Evolutionary conservation across 1,140 invertebrate species (phyloP).

Genomic region (Oreohelix idahoensis): DNA sequence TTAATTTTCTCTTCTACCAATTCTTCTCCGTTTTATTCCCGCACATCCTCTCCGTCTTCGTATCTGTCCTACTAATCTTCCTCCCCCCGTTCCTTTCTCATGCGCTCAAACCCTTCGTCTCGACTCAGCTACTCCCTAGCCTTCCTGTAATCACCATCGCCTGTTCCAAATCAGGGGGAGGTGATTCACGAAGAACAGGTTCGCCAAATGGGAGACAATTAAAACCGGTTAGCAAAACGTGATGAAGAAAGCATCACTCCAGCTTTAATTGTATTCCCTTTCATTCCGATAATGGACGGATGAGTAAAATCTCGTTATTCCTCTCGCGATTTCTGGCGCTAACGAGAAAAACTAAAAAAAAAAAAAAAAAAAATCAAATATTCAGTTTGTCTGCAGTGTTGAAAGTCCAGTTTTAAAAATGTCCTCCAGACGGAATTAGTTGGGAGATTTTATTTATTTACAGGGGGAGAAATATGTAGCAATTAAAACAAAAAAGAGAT

Average conservation of each 20-base stretch:
- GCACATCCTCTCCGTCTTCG: neutral
- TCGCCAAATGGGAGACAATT: neutral
- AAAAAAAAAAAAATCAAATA: no score
- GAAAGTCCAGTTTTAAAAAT: no score
- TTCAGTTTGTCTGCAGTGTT: no score
- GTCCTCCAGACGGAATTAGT: no score
- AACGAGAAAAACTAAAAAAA: no score
- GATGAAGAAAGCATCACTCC: neutral
- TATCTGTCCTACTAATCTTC: neutral
- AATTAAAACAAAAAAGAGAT: no score
- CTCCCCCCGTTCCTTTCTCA: neutral
- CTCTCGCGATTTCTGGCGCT: neutral
- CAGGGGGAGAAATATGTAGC: no score
- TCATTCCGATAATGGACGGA: neutral
- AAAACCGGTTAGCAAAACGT: constrained; percentile 3
- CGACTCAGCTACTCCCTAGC: neutral
- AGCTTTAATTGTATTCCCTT: neutral
- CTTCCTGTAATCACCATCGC: neutral
- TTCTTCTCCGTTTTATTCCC: neutral
- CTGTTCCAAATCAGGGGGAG: neutral
- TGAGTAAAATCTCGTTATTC: neutral
- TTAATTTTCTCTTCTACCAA: neutral
- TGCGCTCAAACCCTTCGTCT: neutral
- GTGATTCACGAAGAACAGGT: neutral
- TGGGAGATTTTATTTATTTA: no score